Evolutionary conservation across 2,113 vertebrate genomes (phyloP).

Genomic region (Neolamprologus modestus): DNA sequence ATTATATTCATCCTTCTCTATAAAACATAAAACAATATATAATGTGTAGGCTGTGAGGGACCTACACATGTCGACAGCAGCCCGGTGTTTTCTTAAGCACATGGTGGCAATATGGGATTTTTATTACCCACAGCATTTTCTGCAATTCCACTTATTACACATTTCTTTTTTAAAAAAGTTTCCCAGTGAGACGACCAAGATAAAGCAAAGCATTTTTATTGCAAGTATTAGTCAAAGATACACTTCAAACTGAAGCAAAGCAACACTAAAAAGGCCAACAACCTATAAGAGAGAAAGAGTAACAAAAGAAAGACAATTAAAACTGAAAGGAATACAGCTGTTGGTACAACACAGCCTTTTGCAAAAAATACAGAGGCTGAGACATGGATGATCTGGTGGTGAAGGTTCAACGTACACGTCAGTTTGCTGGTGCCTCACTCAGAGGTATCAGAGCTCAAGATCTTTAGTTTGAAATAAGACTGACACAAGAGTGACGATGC

Average conservation of each 20-base stretch:
- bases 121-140: background rate
- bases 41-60: background rate
- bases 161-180: accelerated
- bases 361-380: slow-evolving; percentile 60
- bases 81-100: background rate
- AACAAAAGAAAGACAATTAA: slow-evolving; percentile 63
- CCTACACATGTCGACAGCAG: background rate
- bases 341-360: slow-evolving; percentile 72
- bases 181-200: background rate
- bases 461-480: slow-evolving; percentile 19
- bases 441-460: slow-evolving; percentile 39
- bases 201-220: slow-evolving; percentile 82
- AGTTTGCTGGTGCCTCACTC: slow-evolving; percentile 52
- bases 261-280: slow-evolving; percentile 75
- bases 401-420: slow-evolving; percentile 17
- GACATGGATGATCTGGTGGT: slow-evolving; percentile 51
- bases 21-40: background rate
- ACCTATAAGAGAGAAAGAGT: slow-evolving; percentile 57
- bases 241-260: slow-evolving; percentile 82
- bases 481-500: slow-evolving; percentile 19
- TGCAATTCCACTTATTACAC: background rate
- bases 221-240: slow-evolving; percentile 84
- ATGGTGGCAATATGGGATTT: background rate
- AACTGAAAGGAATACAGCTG: slow-evolving; percentile 61
- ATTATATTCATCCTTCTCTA: background rate